phyloP scores from a whole-genome alignment of 2,797 vertebrate genomes.

The Potorous gilbertii region DNA sequence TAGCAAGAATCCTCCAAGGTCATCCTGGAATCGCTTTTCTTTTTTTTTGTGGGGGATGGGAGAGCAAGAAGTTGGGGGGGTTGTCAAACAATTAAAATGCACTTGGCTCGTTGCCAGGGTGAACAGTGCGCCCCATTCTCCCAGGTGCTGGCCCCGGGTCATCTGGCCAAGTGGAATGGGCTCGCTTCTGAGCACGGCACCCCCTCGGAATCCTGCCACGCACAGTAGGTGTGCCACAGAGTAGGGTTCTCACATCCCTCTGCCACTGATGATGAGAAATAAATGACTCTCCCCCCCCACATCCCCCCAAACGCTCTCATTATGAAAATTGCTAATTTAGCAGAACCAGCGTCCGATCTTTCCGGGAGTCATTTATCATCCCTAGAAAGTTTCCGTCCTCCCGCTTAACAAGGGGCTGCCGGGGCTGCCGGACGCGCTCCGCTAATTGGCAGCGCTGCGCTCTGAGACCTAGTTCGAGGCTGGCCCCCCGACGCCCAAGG shows the following conservation, averaged over 20 bases:
- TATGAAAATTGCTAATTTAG: slow-evolving; percentile 82
- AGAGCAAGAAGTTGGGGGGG: slow-evolving; percentile 7
- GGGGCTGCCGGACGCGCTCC: slow-evolving; percentile 79
- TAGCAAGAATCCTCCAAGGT: slow-evolving; percentile 86
- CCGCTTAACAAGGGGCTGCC: slow-evolving; percentile 80
- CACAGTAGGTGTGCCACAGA: too few relatives aligned
- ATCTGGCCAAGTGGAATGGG: slow-evolving; percentile 71
- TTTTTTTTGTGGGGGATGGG: slow-evolving; percentile 71
- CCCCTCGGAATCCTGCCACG: slow-evolving; percentile 45
- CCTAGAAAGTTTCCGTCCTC: slow-evolving; percentile 82
- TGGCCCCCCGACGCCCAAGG: slow-evolving; percentile 68
- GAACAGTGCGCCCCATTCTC: slow-evolving; percentile 75
- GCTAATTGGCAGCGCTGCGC: slow-evolving; percentile 84
- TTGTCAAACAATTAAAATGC: slow-evolving; percentile 83
- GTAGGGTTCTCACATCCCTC: slow-evolving; percentile 42
- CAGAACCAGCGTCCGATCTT: slow-evolving; percentile 80
- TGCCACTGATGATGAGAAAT: slow-evolving; percentile 72
- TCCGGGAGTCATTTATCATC: slow-evolving; percentile 85
- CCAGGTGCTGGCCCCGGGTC: slow-evolving; percentile 74
- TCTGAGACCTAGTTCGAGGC: neutral
- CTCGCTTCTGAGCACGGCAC: slow-evolving; percentile 46
- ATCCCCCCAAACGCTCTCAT: slow-evolving; percentile 53
- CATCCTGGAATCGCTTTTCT: slow-evolving; percentile 81
- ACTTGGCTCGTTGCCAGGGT: slow-evolving; percentile 80
- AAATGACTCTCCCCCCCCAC: slow-evolving; percentile 43